Base-by-base conservation (phyloP, 2,113 vertebrate species). In the Python bivittatus region DNA sequence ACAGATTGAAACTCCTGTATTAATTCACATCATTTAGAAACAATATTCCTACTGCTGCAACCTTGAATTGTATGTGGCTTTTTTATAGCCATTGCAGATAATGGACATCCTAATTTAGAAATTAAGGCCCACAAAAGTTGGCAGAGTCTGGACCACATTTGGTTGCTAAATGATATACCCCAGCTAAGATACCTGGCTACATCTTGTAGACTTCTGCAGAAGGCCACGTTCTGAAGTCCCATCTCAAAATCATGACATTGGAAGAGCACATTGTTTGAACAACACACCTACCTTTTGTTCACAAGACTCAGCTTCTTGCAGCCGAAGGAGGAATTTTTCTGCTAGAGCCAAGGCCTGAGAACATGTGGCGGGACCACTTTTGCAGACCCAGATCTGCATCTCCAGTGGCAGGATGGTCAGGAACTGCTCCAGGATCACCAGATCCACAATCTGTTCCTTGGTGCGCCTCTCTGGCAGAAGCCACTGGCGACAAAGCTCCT, bases 381-480 rank as follows among this genome's bases (percentile, higher is more conserved):
- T 96, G 60, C 96, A 96, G 83, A 97, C 96, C 97, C 96, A 97
- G 25, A 96, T 96, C 94, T 96, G 95, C 42, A 97, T 72, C 58
- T 97, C 96, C 88, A 96, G 95, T 44, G 97, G 97, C 0, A 97
- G 93, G 60, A 97, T 97, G 85, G 96, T 96, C 90, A 97, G 94
- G 84, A 97, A 97, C 92, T 97, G 97, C 83, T 97, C 97, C 89
- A 97, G 92, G 57, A 97, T 95, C 0, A 97, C 95, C 64, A 97
- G 84, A 93, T 97, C 97, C 88, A 97, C 88, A 42, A 97, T 97
- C 57, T 97, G 96, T 88, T 96, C 97, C 87, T 96, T 97, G 23
- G 95, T 97, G 89, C 95, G 96, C 0, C 92, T 95, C 91, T 96
- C 96, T 53, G 97, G 97, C 84, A 95, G 93, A 38, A 97, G 96